Base-by-base conservation (phyloP, 1,140 invertebrate species). In the Leptopilina clavipes region DNA sequence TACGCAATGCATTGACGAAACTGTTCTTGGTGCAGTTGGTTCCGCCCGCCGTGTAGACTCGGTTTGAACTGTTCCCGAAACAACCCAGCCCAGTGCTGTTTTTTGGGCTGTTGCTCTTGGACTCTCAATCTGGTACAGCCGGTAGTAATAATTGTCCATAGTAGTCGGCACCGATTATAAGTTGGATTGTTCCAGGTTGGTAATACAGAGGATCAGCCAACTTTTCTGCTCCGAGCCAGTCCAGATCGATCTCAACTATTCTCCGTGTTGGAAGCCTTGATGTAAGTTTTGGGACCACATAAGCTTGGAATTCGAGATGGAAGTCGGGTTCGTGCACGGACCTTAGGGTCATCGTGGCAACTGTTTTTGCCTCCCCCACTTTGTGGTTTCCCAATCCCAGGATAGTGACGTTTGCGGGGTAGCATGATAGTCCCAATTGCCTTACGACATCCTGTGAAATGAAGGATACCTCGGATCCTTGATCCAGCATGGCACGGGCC, bases 121-220 rank as follows among this genome's bases (percentile, higher is more conserved):
- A 1, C 14, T n/a, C 12, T 48, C 45, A 8, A 37, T 40, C 14
- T 48, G 19, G 18, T 31, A 76, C 0, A 25, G 17, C 70, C 14
- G 48, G 22, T 19, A 18, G 44, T 12, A 76, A 22, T 11, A 31
- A 11, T 3, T 75, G 71, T 10, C 22, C 74, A 25, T 43, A 76
- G 1, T 76, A 22, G 17, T 74, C 74, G 1, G 72, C 45, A 1
- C 45, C 45, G 14, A 48, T 48, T 14, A 48, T 48, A 6, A 48
- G 45, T n/a, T 48, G 45, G 6, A 48, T n/a, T 1, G 45, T n/a
- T 11, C 45, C 45, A n/a, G 45, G 45, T 11, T 14, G 45, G 11
- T 48, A 48, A 48, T 48, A 48, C 1, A 12, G 1, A 12, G 45
- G 45, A 3, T 48, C 45, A 14, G 45, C 45, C 11, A 48, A 48